phyloP scores from a whole-genome alignment of 53 echinoderm and acorn worm genomes.

The Temnopleurus reevesii region DNA sequence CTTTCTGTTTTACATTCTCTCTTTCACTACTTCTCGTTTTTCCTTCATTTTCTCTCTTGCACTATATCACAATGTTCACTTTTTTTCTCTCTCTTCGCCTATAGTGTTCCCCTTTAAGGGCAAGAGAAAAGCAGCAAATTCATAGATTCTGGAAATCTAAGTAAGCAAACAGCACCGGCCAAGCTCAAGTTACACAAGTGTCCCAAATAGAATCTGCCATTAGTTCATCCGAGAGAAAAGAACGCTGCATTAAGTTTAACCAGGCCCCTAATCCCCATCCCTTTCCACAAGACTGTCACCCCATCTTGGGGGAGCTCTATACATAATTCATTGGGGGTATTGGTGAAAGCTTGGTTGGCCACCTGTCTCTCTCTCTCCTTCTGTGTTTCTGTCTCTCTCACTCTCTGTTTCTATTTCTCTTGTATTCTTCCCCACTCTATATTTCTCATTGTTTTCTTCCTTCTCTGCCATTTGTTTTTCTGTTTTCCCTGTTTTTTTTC shows the following conservation, averaged over 20 bases:
- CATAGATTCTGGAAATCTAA: constrained; percentile 43
- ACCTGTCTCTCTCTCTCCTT: constrained; percentile 17
- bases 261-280: constrained; percentile 32
- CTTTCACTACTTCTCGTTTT: neutral
- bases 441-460: no score
- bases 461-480: no score
- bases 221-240: constrained; percentile 47
- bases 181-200: constrained; percentile 35
- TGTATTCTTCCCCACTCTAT: neutral
- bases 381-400: no score
- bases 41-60: neutral
- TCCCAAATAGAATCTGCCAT: constrained; percentile 51
- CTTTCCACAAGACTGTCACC: constrained; percentile 32
- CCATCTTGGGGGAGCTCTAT: constrained; percentile 42
- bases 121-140: constrained; percentile 39
- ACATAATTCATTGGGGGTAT: constrained; percentile 42
- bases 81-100: neutral
- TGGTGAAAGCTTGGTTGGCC: constrained; percentile 12
- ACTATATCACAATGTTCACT: no score
- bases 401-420: no score
- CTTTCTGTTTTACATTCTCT: neutral
- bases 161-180: constrained; percentile 41
- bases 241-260: constrained; percentile 42
- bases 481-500: no score
- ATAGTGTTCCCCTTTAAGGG: neutral